These are phyloP conservation scores for Coturnix japonica DNA, from an alignment of 2,113 vertebrate species.

Conservation along the genomic window DNA sequence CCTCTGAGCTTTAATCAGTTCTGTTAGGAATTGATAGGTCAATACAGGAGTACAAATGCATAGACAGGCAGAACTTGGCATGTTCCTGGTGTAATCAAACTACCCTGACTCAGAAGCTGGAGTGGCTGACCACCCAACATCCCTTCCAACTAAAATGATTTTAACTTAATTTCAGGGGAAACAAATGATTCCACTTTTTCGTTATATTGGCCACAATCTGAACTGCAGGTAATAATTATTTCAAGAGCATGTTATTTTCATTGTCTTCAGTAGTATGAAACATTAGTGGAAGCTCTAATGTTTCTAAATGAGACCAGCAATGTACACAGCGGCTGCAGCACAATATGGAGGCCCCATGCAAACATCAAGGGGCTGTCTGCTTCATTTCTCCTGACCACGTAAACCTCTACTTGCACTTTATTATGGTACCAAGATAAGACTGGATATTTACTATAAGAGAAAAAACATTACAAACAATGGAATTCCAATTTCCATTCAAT, in stretches of 20 bases:
- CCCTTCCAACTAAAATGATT: neutral
- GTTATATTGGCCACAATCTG: neutral
- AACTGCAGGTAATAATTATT: neutral
- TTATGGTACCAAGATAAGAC: neutral
- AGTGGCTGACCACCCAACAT: neutral
- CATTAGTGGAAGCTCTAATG: neutral
- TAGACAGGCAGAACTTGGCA: neutral
- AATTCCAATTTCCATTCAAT: neutral
- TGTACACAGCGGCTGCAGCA: neutral
- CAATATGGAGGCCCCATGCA: rapidly evolving
- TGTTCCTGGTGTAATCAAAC: neutral
- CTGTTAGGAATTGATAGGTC: rapidly evolving
- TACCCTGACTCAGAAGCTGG: rapidly evolving
- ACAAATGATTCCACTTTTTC: neutral
- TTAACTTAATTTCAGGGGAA: rapidly evolving
- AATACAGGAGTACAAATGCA: neutral
- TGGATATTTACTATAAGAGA: neutral
- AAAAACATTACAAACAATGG: neutral
- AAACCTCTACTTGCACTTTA: neutral
- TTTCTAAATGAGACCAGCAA: neutral
- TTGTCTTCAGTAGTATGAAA: neutral
- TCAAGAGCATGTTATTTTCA: neutral
- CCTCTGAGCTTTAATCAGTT: neutral
- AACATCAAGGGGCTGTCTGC: neutral
- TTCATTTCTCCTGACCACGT: neutral